Base-by-base conservation (phyloP, 1,140 invertebrate species). In the Sinella curviseta region DNA sequence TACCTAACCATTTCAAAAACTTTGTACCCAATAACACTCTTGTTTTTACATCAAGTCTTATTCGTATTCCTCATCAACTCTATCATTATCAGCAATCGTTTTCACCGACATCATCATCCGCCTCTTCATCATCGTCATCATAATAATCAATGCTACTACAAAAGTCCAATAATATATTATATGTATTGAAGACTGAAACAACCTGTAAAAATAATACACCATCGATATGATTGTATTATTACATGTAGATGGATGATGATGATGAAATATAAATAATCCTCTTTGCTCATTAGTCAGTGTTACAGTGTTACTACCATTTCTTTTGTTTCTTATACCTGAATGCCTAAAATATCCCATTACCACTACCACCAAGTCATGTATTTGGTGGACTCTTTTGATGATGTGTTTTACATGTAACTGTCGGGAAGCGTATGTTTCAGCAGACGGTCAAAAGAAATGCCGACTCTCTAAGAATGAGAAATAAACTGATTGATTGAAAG, bases 1-100 rank as follows among this genome's bases (percentile, higher is more conserved):
- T 33, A 70, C 31, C 26, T 70, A 70, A 70, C 65, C 65, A 31
- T 70, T 70, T 70, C 31, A 70, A 70, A 70, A 33, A 70, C 65
- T n/a, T 26, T 17, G 55, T 60, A 30, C 65, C 65, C 31, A 70
- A 70, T 70, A 70, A 70, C 65, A 70, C 31, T 24, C 65, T 70
- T 70, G 65, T 70, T 70, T 30, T 26, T 70, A 17, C 65, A 48
- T 48, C 39, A 48, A 48, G 20, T 48, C 39, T 8, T 20, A 48
- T 48, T 48, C 20, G 65, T 70, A 31, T 33, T 70, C 65, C 8
- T 70, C 65, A 70, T 70, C 26, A 70, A 70, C 28, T 70, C 65
- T 24, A 24, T 24, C 31, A 70, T 70, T 70, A 70, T 70, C 65
- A 33, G 65, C 31, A 33, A 31, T 70, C 65, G 65, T 70, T 70